Percentiles rank a stretch among this genome's conserved stretches.
Evolutionary conservation across 2,888 invertebrate species (phyloP).

Genomic region (Mongoloraphidia duomilia): DNA sequence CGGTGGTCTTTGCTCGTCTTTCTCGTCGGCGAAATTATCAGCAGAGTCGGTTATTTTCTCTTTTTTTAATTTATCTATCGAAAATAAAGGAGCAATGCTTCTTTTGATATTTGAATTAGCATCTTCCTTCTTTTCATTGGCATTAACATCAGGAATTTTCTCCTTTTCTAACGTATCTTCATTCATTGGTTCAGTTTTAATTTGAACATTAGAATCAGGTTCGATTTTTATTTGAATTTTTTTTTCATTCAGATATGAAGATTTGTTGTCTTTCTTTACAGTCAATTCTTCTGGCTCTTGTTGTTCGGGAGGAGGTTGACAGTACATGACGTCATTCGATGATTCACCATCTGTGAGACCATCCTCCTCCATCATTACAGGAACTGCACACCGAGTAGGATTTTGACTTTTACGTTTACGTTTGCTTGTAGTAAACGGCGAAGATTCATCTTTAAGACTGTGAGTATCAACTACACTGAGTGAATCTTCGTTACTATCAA

Average conservation of each 20-base stretch:
- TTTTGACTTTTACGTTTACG: slow-evolving; percentile 81
- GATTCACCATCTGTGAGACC: slow-evolving; percentile 44
- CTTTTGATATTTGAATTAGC: slow-evolving; percentile 24
- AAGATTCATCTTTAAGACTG: slow-evolving; percentile 36
- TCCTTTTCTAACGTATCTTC: slow-evolving; percentile 29
- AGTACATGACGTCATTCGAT: slow-evolving; percentile 37
- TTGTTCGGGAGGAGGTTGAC: slow-evolving; percentile 18
- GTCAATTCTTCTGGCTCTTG: slow-evolving; percentile 16
- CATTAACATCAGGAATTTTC: slow-evolving; percentile 30
- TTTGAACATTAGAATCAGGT: slow-evolving; percentile 4
- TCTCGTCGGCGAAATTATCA: slow-evolving; percentile 24
- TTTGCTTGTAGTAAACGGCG: slow-evolving; percentile 48
- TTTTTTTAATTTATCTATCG: slow-evolving; percentile 28
- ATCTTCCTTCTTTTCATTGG: slow-evolving; percentile 27
- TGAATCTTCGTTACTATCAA: slow-evolving; percentile 50
- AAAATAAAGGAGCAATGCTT: slow-evolving; percentile 28
- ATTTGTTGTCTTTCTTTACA: slow-evolving; percentile 12
- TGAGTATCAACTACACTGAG: slow-evolving; percentile 39
- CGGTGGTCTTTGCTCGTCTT: slow-evolving; percentile 23
- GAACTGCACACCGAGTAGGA: slow-evolving; percentile 64
- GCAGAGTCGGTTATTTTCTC: slow-evolving; percentile 23
- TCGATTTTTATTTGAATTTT: not conserved
- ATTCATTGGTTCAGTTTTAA: slow-evolving; percentile 15
- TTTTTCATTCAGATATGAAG: not conserved
- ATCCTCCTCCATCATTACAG: slow-evolving; percentile 36